Conservation (phyloP, 2,113 vertebrate genomes). For the Spizaetus ornatus region DNA sequence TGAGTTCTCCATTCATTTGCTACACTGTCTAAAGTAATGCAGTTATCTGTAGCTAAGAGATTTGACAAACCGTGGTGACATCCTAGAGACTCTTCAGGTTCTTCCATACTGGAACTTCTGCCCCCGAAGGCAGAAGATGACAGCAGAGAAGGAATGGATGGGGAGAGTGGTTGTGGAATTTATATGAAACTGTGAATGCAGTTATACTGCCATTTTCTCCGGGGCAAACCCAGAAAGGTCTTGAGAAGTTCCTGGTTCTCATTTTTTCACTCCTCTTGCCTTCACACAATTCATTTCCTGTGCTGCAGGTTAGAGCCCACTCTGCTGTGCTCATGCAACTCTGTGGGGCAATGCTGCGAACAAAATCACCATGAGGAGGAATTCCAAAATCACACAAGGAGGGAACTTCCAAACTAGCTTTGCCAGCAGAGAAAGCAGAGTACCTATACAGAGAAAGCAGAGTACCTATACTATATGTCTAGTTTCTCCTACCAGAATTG, state of each 20-base stretch:
- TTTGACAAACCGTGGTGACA: neutral
- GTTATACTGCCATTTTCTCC: neutral
- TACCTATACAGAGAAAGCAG: neutral
- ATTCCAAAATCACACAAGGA: neutral
- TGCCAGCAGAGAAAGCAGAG: neutral
- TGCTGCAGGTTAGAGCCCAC: neutral
- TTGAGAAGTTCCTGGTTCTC: neutral
- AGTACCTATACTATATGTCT: fast-evolving
- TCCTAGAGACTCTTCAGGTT: neutral
- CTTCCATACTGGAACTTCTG: neutral
- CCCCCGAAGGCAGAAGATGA: neutral
- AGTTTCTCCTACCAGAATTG: neutral
- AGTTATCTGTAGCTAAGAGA: neutral
- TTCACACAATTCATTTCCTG: neutral
- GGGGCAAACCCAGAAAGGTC: neutral
- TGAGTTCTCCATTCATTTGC: neutral
- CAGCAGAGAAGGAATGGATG: neutral
- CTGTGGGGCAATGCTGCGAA: neutral
- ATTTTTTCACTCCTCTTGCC: neutral
- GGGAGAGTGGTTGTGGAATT: neutral
- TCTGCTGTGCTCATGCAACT: fast-evolving
- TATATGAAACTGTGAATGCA: neutral
- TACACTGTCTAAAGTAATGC: neutral
- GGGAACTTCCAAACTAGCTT: neutral
- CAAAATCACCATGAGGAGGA: neutral